Base-by-base conservation (phyloP, 1,140 invertebrate genomes). In the Mizuhopecten yessoensis region DNA sequence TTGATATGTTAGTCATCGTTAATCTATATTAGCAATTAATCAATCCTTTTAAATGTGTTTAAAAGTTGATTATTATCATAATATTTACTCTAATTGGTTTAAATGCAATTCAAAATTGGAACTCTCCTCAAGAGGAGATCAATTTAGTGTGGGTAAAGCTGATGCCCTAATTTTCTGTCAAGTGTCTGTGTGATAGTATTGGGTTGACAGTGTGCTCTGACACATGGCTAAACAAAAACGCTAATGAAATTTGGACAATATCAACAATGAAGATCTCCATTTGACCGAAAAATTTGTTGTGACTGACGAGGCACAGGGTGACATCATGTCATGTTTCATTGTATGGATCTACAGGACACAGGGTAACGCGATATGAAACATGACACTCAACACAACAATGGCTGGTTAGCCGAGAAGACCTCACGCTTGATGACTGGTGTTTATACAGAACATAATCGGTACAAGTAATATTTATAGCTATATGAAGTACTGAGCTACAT, bases 51-150 rank as follows among this genome's bases (percentile, higher is more conserved):
- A 75, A 75, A 75, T 75, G 57, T n/a, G 23, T 75, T 75, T 75
- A 75, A 75, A 75, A n/a, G 57, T n/a, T 75, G 57, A 75, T 75
- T 29, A 75, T 75, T 29, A 75, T 75, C 57, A n/a, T 75, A 75
- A 75, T 75, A 75, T 75, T 75, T 75, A 75, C 57, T 75, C 57
- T 75, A 75, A 75, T 75, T 75, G 57, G 57, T 75, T 75, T 75
- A 29, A 29, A 75, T 29, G 57, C 17, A 75, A 75, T 75, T 75
- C 57, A 75, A 75, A 75, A 75, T 75, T 75, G 57, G 57, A 75
- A 75, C 57, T 75, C 57, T 75, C 57, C 57, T 75, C 57, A 75
- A 75, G 23, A 75, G 57, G 11, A 75, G 57, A 75, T 29, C 57
- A 75, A 75, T 75, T 75, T 75, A 75, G 57, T 75, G 57, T 75